A percentile compares a stretch with the other conserved stretches of the same genome.
These are phyloP conservation scores for Anguilla marmorata DNA, from an alignment of 2,797 vertebrate genomes.

Conservation along the genomic window DNA sequence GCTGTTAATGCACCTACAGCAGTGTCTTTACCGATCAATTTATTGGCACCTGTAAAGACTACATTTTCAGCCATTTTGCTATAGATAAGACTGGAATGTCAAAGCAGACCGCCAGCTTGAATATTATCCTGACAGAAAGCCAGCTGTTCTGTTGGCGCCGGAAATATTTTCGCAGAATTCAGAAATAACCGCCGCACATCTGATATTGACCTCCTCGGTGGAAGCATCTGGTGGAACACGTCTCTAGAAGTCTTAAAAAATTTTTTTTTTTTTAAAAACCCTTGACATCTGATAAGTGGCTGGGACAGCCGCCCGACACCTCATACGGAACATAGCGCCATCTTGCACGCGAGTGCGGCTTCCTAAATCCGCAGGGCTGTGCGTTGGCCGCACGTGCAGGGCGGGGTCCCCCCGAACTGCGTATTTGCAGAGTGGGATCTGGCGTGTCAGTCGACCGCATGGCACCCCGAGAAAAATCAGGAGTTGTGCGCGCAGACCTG, in stretches of 20 bases:
- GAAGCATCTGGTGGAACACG: neutral
- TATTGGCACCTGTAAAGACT: neutral
- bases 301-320: constrained; percentile 18
- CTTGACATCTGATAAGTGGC: constrained; percentile 32
- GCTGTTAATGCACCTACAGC: neutral
- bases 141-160: neutral
- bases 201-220: neutral
- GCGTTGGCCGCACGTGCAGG: constrained; percentile 41
- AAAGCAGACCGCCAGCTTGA: neutral
- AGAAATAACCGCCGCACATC: neutral
- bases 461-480: constrained; percentile 40
- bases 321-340: constrained; percentile 27
- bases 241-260: neutral
- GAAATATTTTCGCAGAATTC: neutral
- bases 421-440: constrained; percentile 35
- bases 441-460: constrained; percentile 38
- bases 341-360: constrained; percentile 45
- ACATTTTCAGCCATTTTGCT: neutral
- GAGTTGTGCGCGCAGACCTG: neutral
- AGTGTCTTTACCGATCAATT: neutral
- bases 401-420: constrained; percentile 23
- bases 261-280: neutral
- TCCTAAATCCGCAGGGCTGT: constrained; percentile 35
- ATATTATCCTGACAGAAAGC: neutral
- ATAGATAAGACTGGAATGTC: neutral